phyloP scores from a whole-genome alignment of 1,140 invertebrate genomes.

The Pseudomyrmex cubaensis region DNA sequence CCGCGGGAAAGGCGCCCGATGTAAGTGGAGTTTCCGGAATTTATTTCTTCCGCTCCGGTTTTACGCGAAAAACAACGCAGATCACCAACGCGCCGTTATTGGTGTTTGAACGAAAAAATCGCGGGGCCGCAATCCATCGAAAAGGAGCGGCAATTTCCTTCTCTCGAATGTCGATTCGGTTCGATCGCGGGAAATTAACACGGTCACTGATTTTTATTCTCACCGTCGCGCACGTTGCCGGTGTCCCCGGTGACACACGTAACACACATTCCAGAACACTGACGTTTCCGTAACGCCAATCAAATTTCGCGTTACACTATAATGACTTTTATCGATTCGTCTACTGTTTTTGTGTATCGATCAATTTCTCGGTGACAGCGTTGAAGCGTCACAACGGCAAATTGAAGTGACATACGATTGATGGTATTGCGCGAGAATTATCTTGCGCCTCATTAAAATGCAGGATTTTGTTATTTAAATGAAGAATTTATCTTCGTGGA shows the following conservation, averaged over 20 bases:
- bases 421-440: background rate
- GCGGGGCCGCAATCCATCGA: background rate
- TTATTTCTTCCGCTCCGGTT: slow-evolving; percentile 35
- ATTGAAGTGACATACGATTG: slow-evolving; percentile 15
- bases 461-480: too few relatives aligned
- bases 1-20: background rate
- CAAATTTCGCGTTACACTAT: slow-evolving; percentile 21
- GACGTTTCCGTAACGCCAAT: slow-evolving; percentile 25
- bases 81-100: background rate
- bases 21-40: slow-evolving; percentile 34
- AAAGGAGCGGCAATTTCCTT: background rate
- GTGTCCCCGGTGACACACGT: background rate
- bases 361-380: slow-evolving; percentile 8
- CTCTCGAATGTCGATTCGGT: background rate
- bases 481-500: too few relatives aligned
- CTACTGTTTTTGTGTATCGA: slow-evolving; percentile 8
- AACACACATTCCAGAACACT: background rate
- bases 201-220: slow-evolving; percentile 31
- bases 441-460: background rate
- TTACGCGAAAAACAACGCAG: background rate
- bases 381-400: slow-evolving; percentile 14
- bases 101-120: background rate
- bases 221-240: background rate
- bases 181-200: slow-evolving; percentile 11
- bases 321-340: slow-evolving; percentile 10